A percentile compares a stretch with the other conserved stretches of the same genome.
Conservation (phyloP, 30 jellyfish, hydroid and myxozoan genomes). For the Chironex yamaguchii region DNA sequence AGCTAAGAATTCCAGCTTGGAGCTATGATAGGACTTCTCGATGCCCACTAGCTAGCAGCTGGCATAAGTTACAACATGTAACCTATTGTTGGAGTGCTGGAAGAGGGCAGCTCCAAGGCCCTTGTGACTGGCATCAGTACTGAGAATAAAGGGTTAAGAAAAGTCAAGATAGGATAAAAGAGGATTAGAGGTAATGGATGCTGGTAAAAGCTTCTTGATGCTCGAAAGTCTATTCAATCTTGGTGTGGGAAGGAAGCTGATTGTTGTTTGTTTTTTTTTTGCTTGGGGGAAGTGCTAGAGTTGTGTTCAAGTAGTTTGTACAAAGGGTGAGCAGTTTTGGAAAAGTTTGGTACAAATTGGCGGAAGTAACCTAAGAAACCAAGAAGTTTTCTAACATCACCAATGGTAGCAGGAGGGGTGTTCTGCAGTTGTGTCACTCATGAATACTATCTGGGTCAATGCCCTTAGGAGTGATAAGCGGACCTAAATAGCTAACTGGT, state of each 20-base stretch:
- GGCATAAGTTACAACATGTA: conserved; percentile 47
- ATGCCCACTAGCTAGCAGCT: not conserved
- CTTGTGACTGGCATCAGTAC: conserved; percentile 58
- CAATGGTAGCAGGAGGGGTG: conserved; percentile 50
- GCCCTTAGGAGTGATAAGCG: conserved; percentile 34
- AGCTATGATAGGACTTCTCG: no score
- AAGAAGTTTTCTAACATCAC: conserved; percentile 36
- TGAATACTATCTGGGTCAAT: conserved; percentile 12
- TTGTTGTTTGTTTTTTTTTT: not conserved
- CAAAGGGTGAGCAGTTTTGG: conserved; percentile 46
- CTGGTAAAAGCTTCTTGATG: no score
- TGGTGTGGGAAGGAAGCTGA: conserved; percentile 30
- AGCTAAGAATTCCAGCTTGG: no score
- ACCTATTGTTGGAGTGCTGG: conserved; percentile 23
- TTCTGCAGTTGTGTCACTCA: no score
- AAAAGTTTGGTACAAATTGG: conserved; percentile 21
- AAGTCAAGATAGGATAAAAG: conserved; percentile 56
- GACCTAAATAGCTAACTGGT: conserved; percentile 45
- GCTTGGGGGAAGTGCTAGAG: not conserved
- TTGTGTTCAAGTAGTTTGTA: conserved; percentile 1
- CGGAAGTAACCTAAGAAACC: conserved; percentile 48
- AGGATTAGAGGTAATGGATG: conserved; percentile 22
- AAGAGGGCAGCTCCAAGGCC: conserved; percentile 54
- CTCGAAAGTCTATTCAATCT: no score
- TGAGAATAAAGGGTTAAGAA: conserved; percentile 5